A percentile compares a stretch with the other conserved stretches of the same genome.
phyloP scores from a whole-genome alignment of 2,113 vertebrate species.

The Drymodes brunneopygia region DNA sequence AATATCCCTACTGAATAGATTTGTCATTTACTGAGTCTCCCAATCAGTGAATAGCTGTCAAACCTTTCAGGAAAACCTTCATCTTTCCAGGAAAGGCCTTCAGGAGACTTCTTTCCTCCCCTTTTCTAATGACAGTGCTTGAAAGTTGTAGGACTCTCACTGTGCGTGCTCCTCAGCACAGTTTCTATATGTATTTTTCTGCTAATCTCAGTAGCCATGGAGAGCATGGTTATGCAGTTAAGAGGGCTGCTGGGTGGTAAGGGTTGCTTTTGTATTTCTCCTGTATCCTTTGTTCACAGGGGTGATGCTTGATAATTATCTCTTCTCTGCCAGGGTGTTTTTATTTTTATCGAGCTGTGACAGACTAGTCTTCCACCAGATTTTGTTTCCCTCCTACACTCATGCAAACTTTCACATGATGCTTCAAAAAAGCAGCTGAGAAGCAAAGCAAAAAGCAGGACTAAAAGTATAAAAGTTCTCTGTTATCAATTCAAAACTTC shows the following conservation, averaged over 20 bases:
- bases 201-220: background rate
- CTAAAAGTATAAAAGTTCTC: background rate
- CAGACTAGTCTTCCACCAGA: slow-evolving; percentile 13
- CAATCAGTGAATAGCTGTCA: background rate
- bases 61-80: background rate
- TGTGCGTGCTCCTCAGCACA: background rate
- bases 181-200: background rate
- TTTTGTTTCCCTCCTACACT: slow-evolving; percentile 17
- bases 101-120: background rate
- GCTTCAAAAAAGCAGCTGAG: background rate
- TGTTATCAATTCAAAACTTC: background rate
- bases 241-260: background rate
- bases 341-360: slow-evolving; percentile 27
- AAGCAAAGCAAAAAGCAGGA: background rate
- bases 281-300: background rate
- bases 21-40: background rate
- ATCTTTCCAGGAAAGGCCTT: background rate
- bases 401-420: background rate
- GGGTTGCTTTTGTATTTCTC: background rate
- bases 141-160: background rate
- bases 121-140: background rate
- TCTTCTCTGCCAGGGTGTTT: background rate
- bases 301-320: background rate
- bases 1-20: background rate
- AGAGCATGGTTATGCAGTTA: background rate